A percentile compares a stretch with the other conserved stretches of the same genome.
phyloP scores from a whole-genome alignment of 2,797 vertebrate species.

The Coracias cyanogaster region DNA sequence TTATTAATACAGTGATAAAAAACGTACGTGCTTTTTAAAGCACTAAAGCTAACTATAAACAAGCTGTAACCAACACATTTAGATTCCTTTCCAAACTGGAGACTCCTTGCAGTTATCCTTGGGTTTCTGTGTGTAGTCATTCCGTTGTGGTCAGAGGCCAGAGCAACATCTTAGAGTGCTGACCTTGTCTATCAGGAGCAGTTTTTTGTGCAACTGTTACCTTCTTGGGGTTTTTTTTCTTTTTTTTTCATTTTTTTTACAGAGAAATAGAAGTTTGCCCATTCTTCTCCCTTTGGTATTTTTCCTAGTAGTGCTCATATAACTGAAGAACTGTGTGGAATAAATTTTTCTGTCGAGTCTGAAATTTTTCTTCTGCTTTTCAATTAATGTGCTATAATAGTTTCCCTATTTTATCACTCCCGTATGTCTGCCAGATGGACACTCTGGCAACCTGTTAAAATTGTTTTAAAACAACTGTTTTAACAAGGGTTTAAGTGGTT shows the following conservation, averaged over 20 bases:
- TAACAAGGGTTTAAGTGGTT: background rate
- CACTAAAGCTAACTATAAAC: background rate
- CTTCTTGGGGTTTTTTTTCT: no score
- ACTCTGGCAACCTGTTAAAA: background rate
- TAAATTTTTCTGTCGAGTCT: background rate
- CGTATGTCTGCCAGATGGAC: rapidly evolving
- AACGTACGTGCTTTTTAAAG: background rate
- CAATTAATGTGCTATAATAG: background rate
- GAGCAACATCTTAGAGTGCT: background rate
- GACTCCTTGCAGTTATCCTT: background rate
- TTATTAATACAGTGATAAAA: background rate
- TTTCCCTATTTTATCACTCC: background rate
- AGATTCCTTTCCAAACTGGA: background rate
- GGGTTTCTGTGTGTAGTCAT: background rate
- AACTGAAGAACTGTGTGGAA: background rate
- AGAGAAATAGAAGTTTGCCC: background rate
- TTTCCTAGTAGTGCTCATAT: background rate
- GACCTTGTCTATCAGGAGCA: background rate
- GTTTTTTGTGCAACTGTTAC: background rate
- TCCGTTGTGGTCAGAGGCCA: background rate
- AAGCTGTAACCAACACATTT: background rate
- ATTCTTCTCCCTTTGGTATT: background rate
- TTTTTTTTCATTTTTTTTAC: rapidly evolving
- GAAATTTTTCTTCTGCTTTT: background rate
- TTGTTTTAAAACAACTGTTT: background rate